phyloP scores from a whole-genome alignment of 2,113 vertebrate genomes.

The Silurus meridionalis region DNA sequence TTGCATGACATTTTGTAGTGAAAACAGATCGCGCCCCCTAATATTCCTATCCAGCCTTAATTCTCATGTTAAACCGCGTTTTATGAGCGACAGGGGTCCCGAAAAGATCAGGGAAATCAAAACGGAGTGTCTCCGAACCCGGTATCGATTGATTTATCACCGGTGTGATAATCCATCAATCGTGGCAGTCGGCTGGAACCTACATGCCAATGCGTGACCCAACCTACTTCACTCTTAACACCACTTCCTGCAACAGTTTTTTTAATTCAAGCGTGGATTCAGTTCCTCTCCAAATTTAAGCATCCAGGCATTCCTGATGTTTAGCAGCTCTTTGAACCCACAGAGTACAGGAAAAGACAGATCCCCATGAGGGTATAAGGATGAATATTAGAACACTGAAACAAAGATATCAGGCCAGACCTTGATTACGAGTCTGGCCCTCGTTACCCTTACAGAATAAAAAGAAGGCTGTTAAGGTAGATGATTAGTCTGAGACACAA shows the following conservation, averaged over 20 bases:
- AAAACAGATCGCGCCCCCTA: background rate
- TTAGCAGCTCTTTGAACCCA: slow-evolving; percentile 9
- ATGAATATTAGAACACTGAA: slow-evolving; percentile 53
- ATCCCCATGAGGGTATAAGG: slow-evolving; percentile 10
- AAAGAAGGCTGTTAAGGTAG: slow-evolving; percentile 37
- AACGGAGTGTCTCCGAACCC: slow-evolving; percentile 13
- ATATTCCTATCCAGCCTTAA: slow-evolving; percentile 23
- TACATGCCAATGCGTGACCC: slow-evolving; percentile 51
- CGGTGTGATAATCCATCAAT: slow-evolving; percentile 46
- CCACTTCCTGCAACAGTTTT: slow-evolving; percentile 32
- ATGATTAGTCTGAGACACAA: slow-evolving; percentile 44
- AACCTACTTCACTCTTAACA: slow-evolving; percentile 20
- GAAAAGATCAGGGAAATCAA: slow-evolving; percentile 26
- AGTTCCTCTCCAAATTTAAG: background rate
- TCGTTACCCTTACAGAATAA: slow-evolving; percentile 38
- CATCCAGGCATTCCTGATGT: slow-evolving; percentile 20
- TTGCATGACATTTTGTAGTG: background rate
- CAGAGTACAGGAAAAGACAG: slow-evolving; percentile 19
- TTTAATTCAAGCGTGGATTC: slow-evolving; percentile 41
- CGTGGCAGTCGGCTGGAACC: slow-evolving; percentile 46
- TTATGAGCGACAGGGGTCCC: slow-evolving; percentile 1
- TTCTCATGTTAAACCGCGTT: background rate
- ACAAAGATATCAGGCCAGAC: slow-evolving; percentile 51
- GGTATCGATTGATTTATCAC: slow-evolving; percentile 35
- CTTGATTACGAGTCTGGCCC: slow-evolving; percentile 47